Conservation (phyloP, 1,140 invertebrate species). For the Teleopsis dalmanni region DNA sequence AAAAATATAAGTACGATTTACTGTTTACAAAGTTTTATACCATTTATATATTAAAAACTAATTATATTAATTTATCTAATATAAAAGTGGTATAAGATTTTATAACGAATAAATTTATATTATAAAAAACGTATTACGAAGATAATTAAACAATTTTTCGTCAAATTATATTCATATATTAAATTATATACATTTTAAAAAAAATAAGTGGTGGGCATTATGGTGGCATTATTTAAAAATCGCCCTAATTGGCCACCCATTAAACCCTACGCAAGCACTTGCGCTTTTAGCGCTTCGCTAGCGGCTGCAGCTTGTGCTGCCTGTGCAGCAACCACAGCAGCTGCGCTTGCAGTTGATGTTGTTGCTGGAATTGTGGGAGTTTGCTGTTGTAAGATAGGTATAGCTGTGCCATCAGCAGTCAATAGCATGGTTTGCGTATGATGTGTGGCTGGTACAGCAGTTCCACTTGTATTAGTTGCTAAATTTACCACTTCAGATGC, state of each 20-base stretch:
- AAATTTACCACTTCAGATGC: slow-evolving; percentile 6
- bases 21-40: too few species aligned
- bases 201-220: slow-evolving; percentile 41
- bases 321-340: slow-evolving; percentile 31
- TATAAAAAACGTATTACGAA: background rate
- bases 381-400: slow-evolving; percentile 27
- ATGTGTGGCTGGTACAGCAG: background rate
- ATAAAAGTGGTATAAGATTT: too few species aligned
- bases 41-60: too few species aligned
- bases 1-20: too few species aligned
- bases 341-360: slow-evolving; percentile 14
- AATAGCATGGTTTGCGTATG: slow-evolving; percentile 24
- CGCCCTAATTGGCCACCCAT: slow-evolving; percentile 43
- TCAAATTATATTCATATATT: background rate
- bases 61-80: too few species aligned
- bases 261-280: slow-evolving; percentile 34
- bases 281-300: slow-evolving; percentile 12
- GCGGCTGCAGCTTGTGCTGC: slow-evolving; percentile 22
- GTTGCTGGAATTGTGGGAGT: slow-evolving; percentile 2
- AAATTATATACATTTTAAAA: slow-evolving; percentile 25
- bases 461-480: slow-evolving; percentile 17
- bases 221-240: slow-evolving; percentile 42
- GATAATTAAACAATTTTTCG: background rate
- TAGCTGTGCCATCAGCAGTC: slow-evolving; percentile 33
- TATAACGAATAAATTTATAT: too few species aligned